Base-by-base conservation (phyloP, 2,113 vertebrate genomes). In the Cathartes aura region DNA sequence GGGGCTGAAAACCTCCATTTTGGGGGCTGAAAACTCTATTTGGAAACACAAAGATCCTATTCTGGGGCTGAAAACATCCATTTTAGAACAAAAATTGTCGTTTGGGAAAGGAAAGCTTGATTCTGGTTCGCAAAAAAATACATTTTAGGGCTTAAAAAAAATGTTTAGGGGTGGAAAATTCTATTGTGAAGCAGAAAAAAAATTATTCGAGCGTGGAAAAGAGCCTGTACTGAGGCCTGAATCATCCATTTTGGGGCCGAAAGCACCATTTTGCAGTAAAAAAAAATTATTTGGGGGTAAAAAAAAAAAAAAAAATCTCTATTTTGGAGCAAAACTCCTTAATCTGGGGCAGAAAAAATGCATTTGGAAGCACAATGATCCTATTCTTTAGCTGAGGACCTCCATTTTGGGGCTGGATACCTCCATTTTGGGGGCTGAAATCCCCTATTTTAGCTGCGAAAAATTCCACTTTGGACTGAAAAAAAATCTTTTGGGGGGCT, bases 171-270 rank as follows among this genome's bases (percentile, higher is more conserved):
- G 9, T 0, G 26, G 5, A 24, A 59, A 52, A 50, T 12, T 12
- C 15, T 17, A 26, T 13, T 21, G 15, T 21, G 14, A 67, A 40
- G 10, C 9, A 22, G 20, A 42, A 50, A 45, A 22, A 45, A 30
- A 12, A 15, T 2, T 7, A 1, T 9, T 60, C 1, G 0, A 0
- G 0, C 1, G 1, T 0, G 1, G 21, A 42, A 2, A 68, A 47
- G 0, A 6, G 0, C 1, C 2, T 14, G 3, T 72, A 67, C 2
- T 0, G 3, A 20, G 60, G 43, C 11, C 18, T 8, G 12, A 74
- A 52, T 0, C 3, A 7, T 5, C 0, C 0, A 1, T 32, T 56
- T 24, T 4, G 2, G 3, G 5, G 9, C 0, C 1, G 5, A 91
- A 64, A 40, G 0, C 4, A 7, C 1, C 7, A 0, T 1, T 34